Percentiles rank a stretch among this genome's conserved stretches.
These are phyloP conservation scores for Lepus europaeus DNA, from an alignment of 2,113 vertebrate genomes.

Conservation along the genomic window DNA sequence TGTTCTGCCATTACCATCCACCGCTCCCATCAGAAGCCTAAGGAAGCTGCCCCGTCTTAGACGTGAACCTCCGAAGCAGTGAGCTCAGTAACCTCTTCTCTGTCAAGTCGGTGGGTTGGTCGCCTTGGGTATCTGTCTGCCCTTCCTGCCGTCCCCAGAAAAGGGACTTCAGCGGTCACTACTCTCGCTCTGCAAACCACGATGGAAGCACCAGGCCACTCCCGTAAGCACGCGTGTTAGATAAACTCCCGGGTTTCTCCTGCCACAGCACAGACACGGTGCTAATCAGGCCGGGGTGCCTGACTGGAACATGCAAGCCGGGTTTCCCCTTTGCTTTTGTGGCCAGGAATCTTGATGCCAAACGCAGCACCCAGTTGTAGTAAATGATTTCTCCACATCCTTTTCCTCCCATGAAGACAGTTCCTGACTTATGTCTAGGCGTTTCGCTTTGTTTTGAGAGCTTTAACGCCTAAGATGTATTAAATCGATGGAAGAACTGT, in stretches of 20 bases:
- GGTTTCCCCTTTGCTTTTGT: background rate
- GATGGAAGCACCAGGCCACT: background rate
- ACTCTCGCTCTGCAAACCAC: background rate
- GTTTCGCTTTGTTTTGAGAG: background rate
- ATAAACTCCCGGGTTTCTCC: background rate
- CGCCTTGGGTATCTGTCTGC: too few species aligned
- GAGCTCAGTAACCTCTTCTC: too few species aligned
- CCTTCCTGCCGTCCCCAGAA: background rate
- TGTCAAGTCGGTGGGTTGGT: too few species aligned
- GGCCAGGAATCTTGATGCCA: background rate
- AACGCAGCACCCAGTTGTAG: background rate
- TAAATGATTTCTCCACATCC: background rate
- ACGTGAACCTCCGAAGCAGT: too few species aligned
- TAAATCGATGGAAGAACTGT: background rate
- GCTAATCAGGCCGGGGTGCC: background rate
- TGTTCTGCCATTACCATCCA: too few species aligned
- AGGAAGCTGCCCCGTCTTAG: too few species aligned
- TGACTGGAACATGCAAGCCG: background rate
- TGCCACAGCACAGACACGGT: background rate
- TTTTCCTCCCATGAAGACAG: background rate
- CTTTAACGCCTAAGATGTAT: conserved; percentile 32
- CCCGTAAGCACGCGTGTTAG: background rate
- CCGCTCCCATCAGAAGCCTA: too few species aligned
- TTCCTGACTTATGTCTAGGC: background rate
- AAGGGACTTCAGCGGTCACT: background rate